These are phyloP conservation scores for Diarsia dahlii DNA, from an alignment of 2,888 invertebrate genomes.

Conservation along the genomic window DNA sequence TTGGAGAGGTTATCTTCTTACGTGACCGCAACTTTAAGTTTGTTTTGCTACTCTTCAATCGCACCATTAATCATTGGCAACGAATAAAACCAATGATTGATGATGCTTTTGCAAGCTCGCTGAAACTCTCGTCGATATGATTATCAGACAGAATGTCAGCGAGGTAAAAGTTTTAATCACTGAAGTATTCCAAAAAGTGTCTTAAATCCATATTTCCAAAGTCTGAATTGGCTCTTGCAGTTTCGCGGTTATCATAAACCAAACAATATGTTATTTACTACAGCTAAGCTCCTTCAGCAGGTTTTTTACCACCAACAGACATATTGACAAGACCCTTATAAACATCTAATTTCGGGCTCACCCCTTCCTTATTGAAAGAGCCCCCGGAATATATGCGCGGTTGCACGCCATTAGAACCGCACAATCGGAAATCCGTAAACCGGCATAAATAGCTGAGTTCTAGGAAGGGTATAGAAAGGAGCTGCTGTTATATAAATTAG, in stretches of 20 bases:
- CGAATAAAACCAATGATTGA: not conserved
- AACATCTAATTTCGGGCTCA: not conserved
- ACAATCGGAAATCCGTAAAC: slow-evolving; percentile 7
- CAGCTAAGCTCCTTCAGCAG: not conserved
- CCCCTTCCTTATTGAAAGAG: slow-evolving; percentile 6
- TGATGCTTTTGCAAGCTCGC: not conserved
- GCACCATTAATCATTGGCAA: too few relatives aligned
- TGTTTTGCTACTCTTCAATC: too few relatives aligned
- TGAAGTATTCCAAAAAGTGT: not conserved
- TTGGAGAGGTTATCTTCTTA: not conserved
- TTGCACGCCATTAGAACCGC: not conserved
- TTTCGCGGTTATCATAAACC: not conserved
- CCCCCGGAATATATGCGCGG: not conserved
- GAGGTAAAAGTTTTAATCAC: not conserved
- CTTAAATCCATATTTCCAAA: not conserved
- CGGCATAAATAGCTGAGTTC: slow-evolving; percentile 1
- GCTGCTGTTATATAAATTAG: not conserved
- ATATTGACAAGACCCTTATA: slow-evolving; percentile 3
- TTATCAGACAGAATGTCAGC: slow-evolving; percentile 6
- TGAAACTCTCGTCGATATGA: not conserved
- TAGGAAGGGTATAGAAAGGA: not conserved
- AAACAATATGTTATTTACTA: not conserved
- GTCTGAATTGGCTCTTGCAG: not conserved
- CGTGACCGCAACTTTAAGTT: not conserved
- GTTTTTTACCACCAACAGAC: not conserved